Conservation (phyloP, 2,888 invertebrate genomes). For the Tillus elongatus region DNA sequence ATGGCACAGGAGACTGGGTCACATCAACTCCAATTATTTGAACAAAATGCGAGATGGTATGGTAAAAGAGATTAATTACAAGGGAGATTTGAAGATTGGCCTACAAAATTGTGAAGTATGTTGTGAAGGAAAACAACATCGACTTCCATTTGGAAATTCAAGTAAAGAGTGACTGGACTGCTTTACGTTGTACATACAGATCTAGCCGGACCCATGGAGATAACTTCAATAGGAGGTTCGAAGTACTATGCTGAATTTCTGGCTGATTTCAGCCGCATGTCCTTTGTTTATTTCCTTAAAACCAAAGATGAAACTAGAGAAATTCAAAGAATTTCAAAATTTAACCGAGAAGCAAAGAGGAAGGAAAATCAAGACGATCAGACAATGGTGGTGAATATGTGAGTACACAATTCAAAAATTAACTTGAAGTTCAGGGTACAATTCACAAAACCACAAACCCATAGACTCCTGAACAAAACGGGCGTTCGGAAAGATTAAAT, state of each 20-base stretch:
- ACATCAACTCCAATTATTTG: slow-evolving; percentile 12
- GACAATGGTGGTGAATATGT: too few relatives aligned
- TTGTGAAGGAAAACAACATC: slow-evolving; percentile 21
- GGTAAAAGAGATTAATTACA: slow-evolving; percentile 9
- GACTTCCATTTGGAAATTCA: slow-evolving; percentile 21
- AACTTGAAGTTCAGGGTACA: too few relatives aligned
- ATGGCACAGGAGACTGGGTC: slow-evolving; percentile 10
- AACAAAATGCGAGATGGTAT: slow-evolving; percentile 12
- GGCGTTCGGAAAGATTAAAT: too few relatives aligned
- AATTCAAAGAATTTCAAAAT: too few relatives aligned
- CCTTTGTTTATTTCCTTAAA: too few relatives aligned
- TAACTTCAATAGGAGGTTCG: slow-evolving; percentile 4
- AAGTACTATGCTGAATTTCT: slow-evolving; percentile 5
- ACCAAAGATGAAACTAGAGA: too few relatives aligned
- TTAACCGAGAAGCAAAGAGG: too few relatives aligned
- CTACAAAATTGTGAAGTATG: slow-evolving; percentile 14
- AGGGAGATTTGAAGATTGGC: slow-evolving; percentile 6
- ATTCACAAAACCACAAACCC: too few relatives aligned
- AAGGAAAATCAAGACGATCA: too few relatives aligned
- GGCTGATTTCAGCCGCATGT: too few relatives aligned
- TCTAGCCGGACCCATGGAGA: slow-evolving; percentile 3
- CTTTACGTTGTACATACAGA: slow-evolving; percentile 5
- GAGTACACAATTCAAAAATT: too few relatives aligned
- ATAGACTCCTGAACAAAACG: too few relatives aligned
- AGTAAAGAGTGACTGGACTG: slow-evolving; percentile 2